Evolutionary conservation across 2,888 invertebrate genomes (phyloP), one percentile per base, ranked within the genome.

Genomic region (Dugesia japonica): DNA sequence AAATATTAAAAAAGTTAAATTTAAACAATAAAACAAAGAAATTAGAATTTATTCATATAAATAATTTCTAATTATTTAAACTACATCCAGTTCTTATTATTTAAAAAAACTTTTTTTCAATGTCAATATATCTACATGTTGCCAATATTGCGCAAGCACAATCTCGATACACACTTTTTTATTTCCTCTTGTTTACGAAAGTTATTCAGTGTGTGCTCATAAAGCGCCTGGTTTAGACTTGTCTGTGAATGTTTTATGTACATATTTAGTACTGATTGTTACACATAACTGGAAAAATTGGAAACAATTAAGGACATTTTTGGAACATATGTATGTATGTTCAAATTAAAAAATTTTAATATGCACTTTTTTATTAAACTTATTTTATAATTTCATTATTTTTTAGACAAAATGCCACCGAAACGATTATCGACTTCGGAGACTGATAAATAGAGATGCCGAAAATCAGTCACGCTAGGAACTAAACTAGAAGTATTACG

Each of bases 231-330:
- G 56, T 56, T 56, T 56, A 56, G 56, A 56, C 56, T 56, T 56
- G 56, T n/a, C 56, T 56, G 56, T 56, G 56, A 56, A n/a, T 56
- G 56, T 56, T 56, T 56, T 56, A 56, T 56, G 56, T 56, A 56
- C 56, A 23, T 23, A 56, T 56, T 56, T 56, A 56, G 7, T 56
- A 38, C 38, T 38, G 38, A 38, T n/a, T n/a, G n/a, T 38, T 38
- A 38, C 38, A 38, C 38, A 38, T 56, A 56, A 56, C 56, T 56
- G 56, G 56, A 56, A 56, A 56, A 56, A n/a, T 56, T 56, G 56
- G 20, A 56, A 56, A 56, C 56, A n/a, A n/a, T n/a, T n/a, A n/a
- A 38, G 38, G 38, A 38, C 9, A 38, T 38, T 56, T 13, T 56
- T 13, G n/a, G 56, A 9, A 23, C 56, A 23, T 56, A 56, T 20